Evolutionary conservation across 92 coral and sea anemone genomes (phyloP).

Genomic region (Muricea muricata): DNA sequence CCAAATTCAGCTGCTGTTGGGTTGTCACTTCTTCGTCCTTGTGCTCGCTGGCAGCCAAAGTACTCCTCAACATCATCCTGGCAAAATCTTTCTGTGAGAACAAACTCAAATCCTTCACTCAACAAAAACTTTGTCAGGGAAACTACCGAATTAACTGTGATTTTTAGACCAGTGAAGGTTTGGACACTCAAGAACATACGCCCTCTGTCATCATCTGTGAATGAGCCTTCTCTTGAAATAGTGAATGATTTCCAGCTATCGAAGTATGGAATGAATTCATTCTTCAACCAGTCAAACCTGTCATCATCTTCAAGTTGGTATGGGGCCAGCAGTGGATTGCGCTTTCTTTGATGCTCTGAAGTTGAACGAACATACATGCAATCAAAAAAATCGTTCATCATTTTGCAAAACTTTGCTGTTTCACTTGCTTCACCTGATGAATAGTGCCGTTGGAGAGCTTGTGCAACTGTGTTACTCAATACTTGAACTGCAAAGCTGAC

Average conservation of each 20-base stretch:
- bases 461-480: too few relatives aligned
- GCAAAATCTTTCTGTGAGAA: constrained; percentile 12
- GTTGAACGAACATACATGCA: background rate
- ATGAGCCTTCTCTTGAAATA: too few relatives aligned
- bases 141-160: background rate
- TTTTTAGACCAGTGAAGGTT: background rate
- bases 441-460: too few relatives aligned
- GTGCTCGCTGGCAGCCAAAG: background rate
- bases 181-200: too few relatives aligned
- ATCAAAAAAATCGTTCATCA: background rate
- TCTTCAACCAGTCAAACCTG: too few relatives aligned
- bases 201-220: too few relatives aligned
- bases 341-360: constrained; percentile 15
- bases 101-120: constrained; percentile 18
- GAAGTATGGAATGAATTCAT: too few relatives aligned
- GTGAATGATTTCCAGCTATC: too few relatives aligned
- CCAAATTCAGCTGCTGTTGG: background rate
- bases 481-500: too few relatives aligned
- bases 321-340: constrained; percentile 10
- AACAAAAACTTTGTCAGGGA: constrained; percentile 12
- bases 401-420: too few relatives aligned
- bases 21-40: background rate
- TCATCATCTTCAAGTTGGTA: background rate
- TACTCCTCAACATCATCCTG: constrained; percentile 23
- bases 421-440: too few relatives aligned